Conservation (phyloP, 2,888 invertebrate genomes). For the Drosophila villosipedis region DNA sequence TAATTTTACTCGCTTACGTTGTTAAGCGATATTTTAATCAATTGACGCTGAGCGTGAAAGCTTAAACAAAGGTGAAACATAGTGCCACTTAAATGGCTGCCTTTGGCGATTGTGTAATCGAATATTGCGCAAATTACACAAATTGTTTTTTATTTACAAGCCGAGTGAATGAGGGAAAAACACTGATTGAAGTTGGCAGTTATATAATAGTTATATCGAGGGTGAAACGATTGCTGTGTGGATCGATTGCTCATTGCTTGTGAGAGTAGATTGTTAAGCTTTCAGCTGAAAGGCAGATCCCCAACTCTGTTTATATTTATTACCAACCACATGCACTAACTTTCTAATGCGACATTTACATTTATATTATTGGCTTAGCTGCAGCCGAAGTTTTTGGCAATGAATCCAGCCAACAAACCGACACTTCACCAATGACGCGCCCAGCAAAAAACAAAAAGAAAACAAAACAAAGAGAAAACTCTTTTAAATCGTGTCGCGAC, state of each 20-base stretch:
- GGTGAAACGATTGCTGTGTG: neutral
- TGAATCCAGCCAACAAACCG: neutral
- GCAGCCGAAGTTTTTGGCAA: neutral
- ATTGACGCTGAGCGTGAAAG: conserved; percentile 20
- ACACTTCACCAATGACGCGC: neutral
- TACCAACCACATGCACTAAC: neutral
- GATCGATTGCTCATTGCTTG: neutral
- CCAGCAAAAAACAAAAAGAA: neutral
- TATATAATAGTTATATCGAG: neutral
- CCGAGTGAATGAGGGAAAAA: neutral
- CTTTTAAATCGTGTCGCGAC: conserved; percentile 34
- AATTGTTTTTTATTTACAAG: neutral
- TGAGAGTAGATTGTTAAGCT: neutral
- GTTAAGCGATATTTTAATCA: conserved; percentile 24
- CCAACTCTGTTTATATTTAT: neutral
- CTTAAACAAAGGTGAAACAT: conserved; percentile 1
- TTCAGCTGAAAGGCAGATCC: neutral
- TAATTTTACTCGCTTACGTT: conserved; percentile 19
- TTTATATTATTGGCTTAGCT: neutral
- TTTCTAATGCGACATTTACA: neutral
- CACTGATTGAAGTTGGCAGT: neutral
- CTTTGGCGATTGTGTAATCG: neutral
- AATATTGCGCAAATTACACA: neutral
- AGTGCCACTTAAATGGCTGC: conserved; percentile 2
- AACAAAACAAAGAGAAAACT: conserved; percentile 11